phyloP scores from a whole-genome alignment of 92 coral and sea anemone genomes.

The Virgularia gustaviana region DNA sequence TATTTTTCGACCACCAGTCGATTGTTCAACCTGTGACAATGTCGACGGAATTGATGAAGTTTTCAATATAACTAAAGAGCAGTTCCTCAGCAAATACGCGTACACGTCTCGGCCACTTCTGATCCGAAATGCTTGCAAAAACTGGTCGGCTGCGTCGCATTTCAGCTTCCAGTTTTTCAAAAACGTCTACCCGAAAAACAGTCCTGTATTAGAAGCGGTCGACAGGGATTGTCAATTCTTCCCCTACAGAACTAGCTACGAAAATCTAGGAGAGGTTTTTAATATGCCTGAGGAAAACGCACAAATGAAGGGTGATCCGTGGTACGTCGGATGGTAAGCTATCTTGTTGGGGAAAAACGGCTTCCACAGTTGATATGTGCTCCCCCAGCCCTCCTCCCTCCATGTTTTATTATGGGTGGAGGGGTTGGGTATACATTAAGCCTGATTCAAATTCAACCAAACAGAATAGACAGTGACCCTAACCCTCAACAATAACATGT shows the following conservation, averaged over 20 bases:
- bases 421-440: no score
- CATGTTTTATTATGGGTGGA: no score
- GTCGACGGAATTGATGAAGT: conserved; percentile 70
- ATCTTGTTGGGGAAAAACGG: no score
- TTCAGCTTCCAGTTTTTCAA: conserved; percentile 88
- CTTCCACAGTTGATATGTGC: no score
- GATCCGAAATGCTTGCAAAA: conserved; percentile 71
- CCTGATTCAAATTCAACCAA: no score
- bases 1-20: conserved; percentile 91
- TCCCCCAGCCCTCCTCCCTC: no score
- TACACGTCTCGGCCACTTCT: conserved; percentile 84
- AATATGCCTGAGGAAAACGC: conserved; percentile 86
- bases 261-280: conserved; percentile 73
- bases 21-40: conserved; percentile 71
- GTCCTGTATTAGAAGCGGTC: conserved; percentile 66
- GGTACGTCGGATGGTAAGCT: conserved; percentile 97
- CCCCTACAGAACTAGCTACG: conserved; percentile 74
- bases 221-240: conserved; percentile 87
- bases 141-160: conserved; percentile 73
- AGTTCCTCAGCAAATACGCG: conserved; percentile 70
- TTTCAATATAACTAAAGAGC: conserved; percentile 54
- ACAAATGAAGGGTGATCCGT: conserved; percentile 81
- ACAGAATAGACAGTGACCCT: no score
- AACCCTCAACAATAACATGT: no score
- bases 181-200: conserved; percentile 66